Evolutionary conservation across 2,797 vertebrate species (phyloP).

Genomic region (Acropternis orthonyx): DNA sequence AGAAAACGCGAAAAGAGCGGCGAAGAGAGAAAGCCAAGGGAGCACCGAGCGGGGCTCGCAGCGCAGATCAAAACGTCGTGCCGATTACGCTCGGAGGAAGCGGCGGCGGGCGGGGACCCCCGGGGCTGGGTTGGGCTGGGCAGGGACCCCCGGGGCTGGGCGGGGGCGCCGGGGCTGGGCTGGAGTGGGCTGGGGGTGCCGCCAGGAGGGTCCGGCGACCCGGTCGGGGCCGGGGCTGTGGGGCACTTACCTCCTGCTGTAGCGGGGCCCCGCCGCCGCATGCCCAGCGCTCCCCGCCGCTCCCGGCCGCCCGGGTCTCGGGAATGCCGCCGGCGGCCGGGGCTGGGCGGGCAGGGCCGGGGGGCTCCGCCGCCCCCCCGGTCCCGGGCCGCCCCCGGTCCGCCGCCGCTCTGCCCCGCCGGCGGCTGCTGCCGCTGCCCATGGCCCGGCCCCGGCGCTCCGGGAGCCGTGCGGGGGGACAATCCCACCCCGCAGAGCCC

Average conservation of each 20-base stretch:
- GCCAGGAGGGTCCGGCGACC: background rate
- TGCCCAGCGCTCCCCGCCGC: background rate
- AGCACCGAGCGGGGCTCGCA: background rate
- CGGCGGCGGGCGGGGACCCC: background rate
- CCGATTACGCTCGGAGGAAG: fast-evolving
- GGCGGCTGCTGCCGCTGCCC: slow-evolving; percentile 43
- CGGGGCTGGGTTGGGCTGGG: background rate
- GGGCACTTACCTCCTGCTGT: slow-evolving; percentile 1
- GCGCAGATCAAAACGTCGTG: fast-evolving
- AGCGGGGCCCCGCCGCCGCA: background rate
- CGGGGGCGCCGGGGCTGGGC: background rate
- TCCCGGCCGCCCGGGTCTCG: background rate
- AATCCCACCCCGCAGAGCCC: too few relatives aligned
- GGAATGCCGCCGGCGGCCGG: background rate
- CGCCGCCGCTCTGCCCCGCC: background rate
- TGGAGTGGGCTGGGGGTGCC: background rate
- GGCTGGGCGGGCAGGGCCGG: background rate
- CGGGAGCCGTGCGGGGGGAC: background rate
- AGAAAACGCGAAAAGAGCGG: background rate
- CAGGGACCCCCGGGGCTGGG: too few relatives aligned
- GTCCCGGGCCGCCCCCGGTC: slow-evolving; percentile 57
- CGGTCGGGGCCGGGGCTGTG: background rate
- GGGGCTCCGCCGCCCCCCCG: background rate
- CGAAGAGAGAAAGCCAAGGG: background rate
- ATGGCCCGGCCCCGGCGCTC: background rate